Conservation (phyloP, 2,113 vertebrate genomes). For the Gopherus evgoodei region DNA sequence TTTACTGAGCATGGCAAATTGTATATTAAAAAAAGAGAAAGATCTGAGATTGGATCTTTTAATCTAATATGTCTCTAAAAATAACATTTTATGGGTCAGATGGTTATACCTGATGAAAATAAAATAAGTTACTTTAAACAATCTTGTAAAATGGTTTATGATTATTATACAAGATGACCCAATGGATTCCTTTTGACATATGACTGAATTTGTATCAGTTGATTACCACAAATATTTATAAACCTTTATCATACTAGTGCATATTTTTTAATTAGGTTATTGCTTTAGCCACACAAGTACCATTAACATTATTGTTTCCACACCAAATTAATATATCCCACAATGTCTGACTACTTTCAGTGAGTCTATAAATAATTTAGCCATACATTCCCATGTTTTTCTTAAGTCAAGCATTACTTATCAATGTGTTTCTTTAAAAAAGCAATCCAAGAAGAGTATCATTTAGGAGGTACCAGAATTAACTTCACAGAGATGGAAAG, state of each 20-base stretch:
- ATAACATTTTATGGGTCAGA: background rate
- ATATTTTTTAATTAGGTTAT: background rate
- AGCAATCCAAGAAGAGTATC: background rate
- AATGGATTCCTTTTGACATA: background rate
- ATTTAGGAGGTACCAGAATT: background rate
- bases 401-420: background rate
- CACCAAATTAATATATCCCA: background rate
- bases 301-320: background rate
- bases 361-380: background rate
- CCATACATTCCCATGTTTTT: background rate
- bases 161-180: background rate
- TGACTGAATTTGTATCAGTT: fast-evolving
- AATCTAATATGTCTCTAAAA: background rate
- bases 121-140: background rate
- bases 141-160: background rate
- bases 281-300: background rate
- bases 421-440: background rate
- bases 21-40: background rate
- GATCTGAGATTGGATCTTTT: background rate
- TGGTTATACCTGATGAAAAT: background rate
- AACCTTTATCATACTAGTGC: background rate
- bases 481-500: background rate
- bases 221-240: background rate
- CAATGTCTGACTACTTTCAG: background rate
- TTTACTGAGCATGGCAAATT: background rate